Evolutionary conservation across 1,140 invertebrate species (phyloP).

Genomic region (Medauroidea extradentata): DNA sequence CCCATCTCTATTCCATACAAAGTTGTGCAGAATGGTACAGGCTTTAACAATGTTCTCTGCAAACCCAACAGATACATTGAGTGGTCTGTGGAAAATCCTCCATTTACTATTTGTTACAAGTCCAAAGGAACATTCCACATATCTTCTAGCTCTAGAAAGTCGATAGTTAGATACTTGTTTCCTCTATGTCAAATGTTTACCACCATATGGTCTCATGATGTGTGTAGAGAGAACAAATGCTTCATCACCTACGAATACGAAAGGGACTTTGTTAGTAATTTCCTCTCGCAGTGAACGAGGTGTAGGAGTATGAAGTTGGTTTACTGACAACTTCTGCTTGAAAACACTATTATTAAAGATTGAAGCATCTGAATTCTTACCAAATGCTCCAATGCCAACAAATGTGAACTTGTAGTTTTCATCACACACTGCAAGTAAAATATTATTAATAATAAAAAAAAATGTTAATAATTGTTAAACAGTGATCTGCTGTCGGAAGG

Average conservation of each 20-base stretch:
- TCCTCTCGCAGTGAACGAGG: slow-evolving; percentile 16
- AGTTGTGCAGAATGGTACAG: too few species aligned
- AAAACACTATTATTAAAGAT: slow-evolving; percentile 26
- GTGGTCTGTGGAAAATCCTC: too few species aligned
- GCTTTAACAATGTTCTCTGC: too few species aligned
- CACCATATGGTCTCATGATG: too few species aligned
- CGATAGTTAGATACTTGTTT: too few species aligned
- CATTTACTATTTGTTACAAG: too few species aligned
- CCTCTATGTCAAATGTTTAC: too few species aligned
- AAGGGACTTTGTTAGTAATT: slow-evolving; percentile 16
- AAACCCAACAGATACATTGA: too few species aligned
- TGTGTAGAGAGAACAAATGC: slow-evolving; percentile 41
- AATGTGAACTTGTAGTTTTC: slow-evolving; percentile 23
- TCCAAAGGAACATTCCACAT: too few species aligned
- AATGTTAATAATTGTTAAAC: neutral
- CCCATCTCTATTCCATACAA: too few species aligned
- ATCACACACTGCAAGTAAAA: slow-evolving; percentile 28
- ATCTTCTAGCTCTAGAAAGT: too few species aligned
- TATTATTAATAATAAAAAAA: slow-evolving; percentile 15
- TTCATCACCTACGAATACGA: slow-evolving; percentile 41
- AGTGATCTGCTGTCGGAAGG: slow-evolving; percentile 24
- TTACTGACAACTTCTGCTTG: slow-evolving; percentile 18
- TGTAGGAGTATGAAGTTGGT: slow-evolving; percentile 17
- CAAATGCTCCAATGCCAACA: slow-evolving; percentile 29
- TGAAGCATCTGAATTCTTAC: slow-evolving; percentile 24